A percentile compares a stretch with the other conserved stretches of the same genome.
phyloP scores from a whole-genome alignment of 37 sponge, comb jelly and placozoan species.

The Eunapius fragilis region DNA sequence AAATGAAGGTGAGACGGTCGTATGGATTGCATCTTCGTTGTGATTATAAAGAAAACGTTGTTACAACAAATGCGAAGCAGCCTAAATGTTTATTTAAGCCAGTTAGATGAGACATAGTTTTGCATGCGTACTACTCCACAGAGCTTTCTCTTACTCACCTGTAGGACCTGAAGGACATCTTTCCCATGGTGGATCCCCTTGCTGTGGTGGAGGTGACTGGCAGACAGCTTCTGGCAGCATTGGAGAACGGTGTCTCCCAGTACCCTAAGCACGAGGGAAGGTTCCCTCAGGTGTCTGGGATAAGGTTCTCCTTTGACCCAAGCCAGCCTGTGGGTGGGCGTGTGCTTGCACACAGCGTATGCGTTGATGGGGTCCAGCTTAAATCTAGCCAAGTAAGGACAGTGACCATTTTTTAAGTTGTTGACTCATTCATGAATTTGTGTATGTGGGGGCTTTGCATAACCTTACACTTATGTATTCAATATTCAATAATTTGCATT shows the following conservation, averaged over 20 bases:
- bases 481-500: too few species aligned
- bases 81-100: too few species aligned
- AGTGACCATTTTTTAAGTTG: background rate
- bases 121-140: too few species aligned
- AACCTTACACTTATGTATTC: too few species aligned
- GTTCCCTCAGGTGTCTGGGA: conserved; percentile 86
- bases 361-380: conserved; percentile 41
- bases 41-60: too few species aligned
- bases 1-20: conserved; percentile 56
- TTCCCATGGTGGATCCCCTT: conserved; percentile 56
- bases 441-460: too few species aligned
- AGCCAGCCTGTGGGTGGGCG: conserved; percentile 39
- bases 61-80: too few species aligned
- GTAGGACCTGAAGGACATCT: conserved; percentile 61
- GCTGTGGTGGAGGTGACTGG: conserved; percentile 52
- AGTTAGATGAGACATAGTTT: too few species aligned
- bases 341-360: conserved; percentile 45
- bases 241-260: conserved; percentile 87
- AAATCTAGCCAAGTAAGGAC: conserved; percentile 22
- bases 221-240: conserved; percentile 51
- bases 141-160: too few species aligned
- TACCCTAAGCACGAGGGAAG: conserved; percentile 81
- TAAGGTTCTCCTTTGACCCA: conserved; percentile 77
- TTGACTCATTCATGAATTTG: background rate
- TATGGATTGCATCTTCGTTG: too few species aligned